Conservation (phyloP, 2,888 invertebrate genomes). For the Hypolimnas misippus region DNA sequence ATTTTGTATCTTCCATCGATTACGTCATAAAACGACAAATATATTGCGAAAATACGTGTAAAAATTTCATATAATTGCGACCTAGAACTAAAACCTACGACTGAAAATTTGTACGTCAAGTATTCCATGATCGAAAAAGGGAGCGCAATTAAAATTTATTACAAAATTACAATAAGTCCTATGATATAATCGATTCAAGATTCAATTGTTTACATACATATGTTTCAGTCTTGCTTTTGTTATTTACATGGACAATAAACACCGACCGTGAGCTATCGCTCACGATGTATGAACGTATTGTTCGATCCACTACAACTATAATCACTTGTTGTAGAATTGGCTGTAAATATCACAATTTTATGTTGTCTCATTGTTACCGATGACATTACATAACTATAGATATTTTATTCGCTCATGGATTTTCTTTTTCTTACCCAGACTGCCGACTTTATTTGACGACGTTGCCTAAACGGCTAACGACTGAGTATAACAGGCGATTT, state of each 20-base stretch:
- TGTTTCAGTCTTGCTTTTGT: conserved; percentile 74
- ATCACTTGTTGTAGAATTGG: conserved; percentile 28
- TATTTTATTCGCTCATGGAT: too few species aligned
- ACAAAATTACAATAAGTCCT: neutral
- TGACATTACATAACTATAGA: too few species aligned
- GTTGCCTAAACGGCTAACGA: too few species aligned
- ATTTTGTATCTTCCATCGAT: conserved; percentile 20
- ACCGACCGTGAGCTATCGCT: conserved; percentile 24
- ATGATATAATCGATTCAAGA: conserved; percentile 29
- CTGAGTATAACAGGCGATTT: too few species aligned
- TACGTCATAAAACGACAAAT: conserved; percentile 24
- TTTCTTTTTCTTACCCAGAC: too few species aligned
- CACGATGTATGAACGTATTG: conserved; percentile 35
- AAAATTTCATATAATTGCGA: neutral
- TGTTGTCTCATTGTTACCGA: conserved; percentile 22
- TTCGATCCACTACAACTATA: conserved; percentile 30
- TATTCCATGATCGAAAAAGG: neutral
- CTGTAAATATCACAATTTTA: conserved; percentile 42
- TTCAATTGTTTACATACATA: conserved; percentile 35
- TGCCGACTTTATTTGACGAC: too few species aligned
- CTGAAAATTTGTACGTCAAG: neutral
- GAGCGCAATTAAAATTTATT: neutral
- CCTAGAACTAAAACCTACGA: neutral
- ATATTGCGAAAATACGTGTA: neutral
- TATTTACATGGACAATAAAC: conserved; percentile 72